These are phyloP conservation scores for Varecia variegata DNA, from an alignment of 2,797 vertebrate species.

Conservation along the genomic window DNA sequence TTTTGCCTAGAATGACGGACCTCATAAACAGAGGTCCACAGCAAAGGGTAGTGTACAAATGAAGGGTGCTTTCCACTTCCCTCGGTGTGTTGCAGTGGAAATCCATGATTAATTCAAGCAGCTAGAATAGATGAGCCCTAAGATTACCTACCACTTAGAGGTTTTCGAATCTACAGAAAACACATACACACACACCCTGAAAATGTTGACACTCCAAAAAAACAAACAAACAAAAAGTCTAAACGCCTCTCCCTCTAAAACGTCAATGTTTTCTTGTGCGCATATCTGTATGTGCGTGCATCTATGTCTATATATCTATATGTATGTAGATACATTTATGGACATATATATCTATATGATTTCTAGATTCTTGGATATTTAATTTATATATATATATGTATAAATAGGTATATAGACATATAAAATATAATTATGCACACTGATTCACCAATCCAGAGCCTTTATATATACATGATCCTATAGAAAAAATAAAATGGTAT, in stretches of 20 bases:
- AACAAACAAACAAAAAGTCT: background rate
- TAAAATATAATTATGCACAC: background rate
- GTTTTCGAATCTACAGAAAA: background rate
- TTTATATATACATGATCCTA: background rate
- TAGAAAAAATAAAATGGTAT: background rate
- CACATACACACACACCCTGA: background rate
- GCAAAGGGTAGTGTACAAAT: background rate
- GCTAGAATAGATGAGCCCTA: background rate
- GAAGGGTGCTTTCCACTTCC: background rate
- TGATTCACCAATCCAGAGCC: background rate
- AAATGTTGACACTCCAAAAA: background rate
- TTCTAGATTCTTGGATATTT: constrained; percentile 8
- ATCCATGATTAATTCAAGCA: background rate
- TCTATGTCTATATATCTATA: background rate
- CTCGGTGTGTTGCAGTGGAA: background rate
- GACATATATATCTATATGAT: background rate
- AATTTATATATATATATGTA: background rate
- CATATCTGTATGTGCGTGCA: background rate
- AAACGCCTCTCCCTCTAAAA: background rate
- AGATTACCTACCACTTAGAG: background rate
- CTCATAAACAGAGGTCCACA: background rate
- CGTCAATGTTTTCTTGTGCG: background rate
- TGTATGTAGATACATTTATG: background rate
- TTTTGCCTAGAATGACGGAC: background rate
- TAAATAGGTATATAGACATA: background rate